Percentiles rank a stretch among this genome's conserved stretches.
Evolutionary conservation across 2,113 vertebrate genomes (phyloP).

Genomic region (Aldabrachelys gigantea): DNA sequence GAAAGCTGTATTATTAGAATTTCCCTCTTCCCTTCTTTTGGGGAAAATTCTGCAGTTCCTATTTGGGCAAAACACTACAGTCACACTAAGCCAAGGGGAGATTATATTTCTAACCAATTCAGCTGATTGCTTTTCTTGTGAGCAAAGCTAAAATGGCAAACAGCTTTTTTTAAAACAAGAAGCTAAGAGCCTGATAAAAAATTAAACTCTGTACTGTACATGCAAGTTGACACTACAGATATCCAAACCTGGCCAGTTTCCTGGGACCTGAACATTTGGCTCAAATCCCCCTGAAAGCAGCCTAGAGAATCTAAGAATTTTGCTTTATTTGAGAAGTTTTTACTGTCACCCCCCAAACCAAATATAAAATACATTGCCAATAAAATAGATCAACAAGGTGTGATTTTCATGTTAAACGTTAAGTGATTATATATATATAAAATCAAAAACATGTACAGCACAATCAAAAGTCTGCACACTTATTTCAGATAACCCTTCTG

Average conservation of each 20-base stretch:
- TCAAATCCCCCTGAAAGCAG: slow-evolving; percentile 44
- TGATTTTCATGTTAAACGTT: slow-evolving; percentile 47
- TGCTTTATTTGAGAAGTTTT: slow-evolving; percentile 24
- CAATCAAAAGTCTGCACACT: slow-evolving; percentile 51
- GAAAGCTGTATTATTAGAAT: slow-evolving; percentile 13
- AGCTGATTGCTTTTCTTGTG: slow-evolving; percentile 39
- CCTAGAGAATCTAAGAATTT: slow-evolving; percentile 29
- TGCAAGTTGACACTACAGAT: slow-evolving; percentile 55
- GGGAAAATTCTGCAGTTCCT: background rate
- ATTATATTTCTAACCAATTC: slow-evolving; percentile 60
- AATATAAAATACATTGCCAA: slow-evolving; percentile 28
- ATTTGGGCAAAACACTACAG: slow-evolving; percentile 26
- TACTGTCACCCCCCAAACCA: slow-evolving; percentile 6
- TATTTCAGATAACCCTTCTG: background rate
- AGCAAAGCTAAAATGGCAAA: slow-evolving; percentile 55
- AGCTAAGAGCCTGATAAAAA: slow-evolving; percentile 14
- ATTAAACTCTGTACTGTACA: slow-evolving; percentile 56
- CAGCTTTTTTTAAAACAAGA: background rate
- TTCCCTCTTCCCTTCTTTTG: background rate
- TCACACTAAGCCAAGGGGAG: slow-evolving; percentile 45
- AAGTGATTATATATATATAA: background rate
- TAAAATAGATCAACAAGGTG: slow-evolving; percentile 41
- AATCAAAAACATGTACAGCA: slow-evolving; percentile 31
- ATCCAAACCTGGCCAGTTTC: slow-evolving; percentile 55
- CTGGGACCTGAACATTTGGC: slow-evolving; percentile 61